Evolutionary conservation across 2,888 invertebrate species (phyloP).

Genomic region (Hofmannophila pseudospretella): DNA sequence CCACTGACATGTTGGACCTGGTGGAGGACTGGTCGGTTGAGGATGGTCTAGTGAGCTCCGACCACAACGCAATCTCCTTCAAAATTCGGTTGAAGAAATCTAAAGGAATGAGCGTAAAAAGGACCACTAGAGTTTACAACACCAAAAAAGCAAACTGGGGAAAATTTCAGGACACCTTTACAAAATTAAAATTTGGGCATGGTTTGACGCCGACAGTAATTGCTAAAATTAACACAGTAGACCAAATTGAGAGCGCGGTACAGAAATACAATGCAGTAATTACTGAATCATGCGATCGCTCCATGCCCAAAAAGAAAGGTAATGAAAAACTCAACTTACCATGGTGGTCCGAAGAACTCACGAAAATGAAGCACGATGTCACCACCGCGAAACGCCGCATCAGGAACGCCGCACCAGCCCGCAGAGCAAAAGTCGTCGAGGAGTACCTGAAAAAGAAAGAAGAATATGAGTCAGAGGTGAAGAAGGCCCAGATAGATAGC

Average conservation of each 20-base stretch:
- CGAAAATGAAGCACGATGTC: conserved; percentile 9
- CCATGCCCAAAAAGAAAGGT: neutral
- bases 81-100: neutral
- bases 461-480: neutral
- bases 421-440: conserved; percentile 9
- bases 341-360: conserved; percentile 17
- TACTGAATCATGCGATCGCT: neutral
- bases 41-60: conserved; percentile 4
- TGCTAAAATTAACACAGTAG: conserved; percentile 6
- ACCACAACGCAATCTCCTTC: conserved; percentile 9
- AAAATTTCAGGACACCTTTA: conserved; percentile 6
- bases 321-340: conserved; percentile 10
- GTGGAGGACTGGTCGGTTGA: conserved; percentile 10
- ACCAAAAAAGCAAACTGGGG: conserved; percentile 8
- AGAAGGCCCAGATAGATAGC: neutral
- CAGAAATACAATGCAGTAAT: neutral
- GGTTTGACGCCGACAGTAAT: neutral
- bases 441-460: neutral
- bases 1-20: conserved; percentile 1
- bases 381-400: conserved; percentile 13
- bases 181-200: neutral
- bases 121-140: conserved; percentile 7
- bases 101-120: neutral
- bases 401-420: conserved; percentile 11
- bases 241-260: conserved; percentile 5